Evolutionary conservation across 2,888 invertebrate species (phyloP).

Genomic region (Junonia oenone): DNA sequence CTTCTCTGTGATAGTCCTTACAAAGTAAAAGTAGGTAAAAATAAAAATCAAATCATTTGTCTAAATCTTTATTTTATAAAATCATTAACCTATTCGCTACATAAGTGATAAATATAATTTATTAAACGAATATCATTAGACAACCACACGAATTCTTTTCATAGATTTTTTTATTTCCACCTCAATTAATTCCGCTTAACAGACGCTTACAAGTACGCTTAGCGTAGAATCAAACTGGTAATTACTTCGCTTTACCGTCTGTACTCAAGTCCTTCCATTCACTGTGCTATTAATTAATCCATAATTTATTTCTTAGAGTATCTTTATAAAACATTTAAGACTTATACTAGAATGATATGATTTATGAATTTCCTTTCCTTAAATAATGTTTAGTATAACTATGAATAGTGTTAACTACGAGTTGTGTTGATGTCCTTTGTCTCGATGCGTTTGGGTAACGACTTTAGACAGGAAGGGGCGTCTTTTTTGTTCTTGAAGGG

Average conservation of each 20-base stretch:
- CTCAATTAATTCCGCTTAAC: constrained; percentile 14
- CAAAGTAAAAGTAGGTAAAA: constrained; percentile 4
- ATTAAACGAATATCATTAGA: constrained; percentile 15
- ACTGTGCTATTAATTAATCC: constrained; percentile 1
- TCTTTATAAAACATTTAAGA: constrained; percentile 30
- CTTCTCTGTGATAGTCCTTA: background rate
- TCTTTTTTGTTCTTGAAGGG: background rate
- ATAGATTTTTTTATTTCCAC: constrained; percentile 7
- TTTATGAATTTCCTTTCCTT: constrained; percentile 40
- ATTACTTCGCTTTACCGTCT: background rate
- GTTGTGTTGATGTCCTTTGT: background rate
- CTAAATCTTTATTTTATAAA: constrained; percentile 28
- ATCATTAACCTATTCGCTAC: constrained; percentile 22
- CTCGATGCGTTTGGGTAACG: background rate
- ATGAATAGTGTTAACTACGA: background rate
- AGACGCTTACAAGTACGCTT: constrained; percentile 6
- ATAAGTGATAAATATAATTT: constrained; percentile 21
- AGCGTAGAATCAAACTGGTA: background rate
- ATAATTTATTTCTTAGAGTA: constrained; percentile 30
- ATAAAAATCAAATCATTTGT: constrained; percentile 1
- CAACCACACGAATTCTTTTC: constrained; percentile 2
- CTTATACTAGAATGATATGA: constrained; percentile 69
- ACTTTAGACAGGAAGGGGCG: background rate
- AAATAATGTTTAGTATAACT: background rate
- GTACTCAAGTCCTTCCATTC: background rate